Evolutionary conservation across 2,888 invertebrate species (phyloP).

Genomic region (Morinoia aosen): DNA sequence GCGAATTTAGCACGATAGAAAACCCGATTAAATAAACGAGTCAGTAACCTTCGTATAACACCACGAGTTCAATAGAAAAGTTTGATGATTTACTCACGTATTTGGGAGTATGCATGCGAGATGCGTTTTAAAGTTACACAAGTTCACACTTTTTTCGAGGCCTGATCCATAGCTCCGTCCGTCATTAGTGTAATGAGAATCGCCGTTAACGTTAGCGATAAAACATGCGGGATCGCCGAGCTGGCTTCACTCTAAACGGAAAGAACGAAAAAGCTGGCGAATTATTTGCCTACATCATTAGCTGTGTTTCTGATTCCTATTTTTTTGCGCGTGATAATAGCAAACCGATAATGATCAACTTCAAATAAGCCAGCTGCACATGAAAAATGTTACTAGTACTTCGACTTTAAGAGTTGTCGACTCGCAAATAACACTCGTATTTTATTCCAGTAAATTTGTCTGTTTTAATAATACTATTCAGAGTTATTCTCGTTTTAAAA

Average conservation of each 20-base stretch:
- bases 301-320: background rate
- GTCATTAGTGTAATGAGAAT: background rate
- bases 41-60: background rate
- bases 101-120: background rate
- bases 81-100: too few relatives aligned
- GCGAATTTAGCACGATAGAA: background rate
- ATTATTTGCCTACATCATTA: slow-evolving; percentile 12
- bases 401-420: background rate
- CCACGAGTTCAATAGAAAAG: too few relatives aligned
- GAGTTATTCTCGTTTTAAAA: too few relatives aligned
- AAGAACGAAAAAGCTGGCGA: background rate
- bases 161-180: background rate
- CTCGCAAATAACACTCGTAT: background rate
- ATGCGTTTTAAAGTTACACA: background rate
- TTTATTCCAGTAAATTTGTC: background rate
- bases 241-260: background rate
- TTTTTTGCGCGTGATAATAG: background rate
- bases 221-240: background rate
- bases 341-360: background rate
- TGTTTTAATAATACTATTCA: too few relatives aligned
- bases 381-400: background rate
- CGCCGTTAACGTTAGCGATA: slow-evolving; percentile 4
- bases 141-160: background rate
- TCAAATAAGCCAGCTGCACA: background rate
- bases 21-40: background rate